phyloP scores from a whole-genome alignment of 2,113 vertebrate species.

The Elachura formosa region DNA sequence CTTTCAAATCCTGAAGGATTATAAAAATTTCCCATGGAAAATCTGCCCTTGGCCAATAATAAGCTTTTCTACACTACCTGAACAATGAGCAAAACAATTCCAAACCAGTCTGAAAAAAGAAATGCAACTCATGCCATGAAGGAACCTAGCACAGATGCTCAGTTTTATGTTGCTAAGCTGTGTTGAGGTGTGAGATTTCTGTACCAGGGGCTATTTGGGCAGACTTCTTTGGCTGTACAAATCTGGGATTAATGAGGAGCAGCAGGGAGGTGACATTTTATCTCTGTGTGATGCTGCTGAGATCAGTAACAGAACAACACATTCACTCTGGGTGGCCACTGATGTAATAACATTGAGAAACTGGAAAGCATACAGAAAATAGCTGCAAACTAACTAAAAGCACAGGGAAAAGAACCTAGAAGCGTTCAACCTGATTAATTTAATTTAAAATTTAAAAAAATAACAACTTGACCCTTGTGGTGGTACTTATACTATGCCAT shows the following conservation, averaged over 20 bases:
- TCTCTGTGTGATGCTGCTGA: conserved; percentile 1
- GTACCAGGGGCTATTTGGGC: neutral
- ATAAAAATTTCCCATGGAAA: neutral
- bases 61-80: neutral
- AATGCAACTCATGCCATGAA: neutral
- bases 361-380: neutral
- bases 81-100: neutral
- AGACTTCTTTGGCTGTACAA: neutral
- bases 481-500: neutral
- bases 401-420: fast-evolving
- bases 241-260: conserved; percentile 30
- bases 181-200: neutral
- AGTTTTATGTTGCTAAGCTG: neutral
- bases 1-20: neutral
- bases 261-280: conserved; percentile 49
- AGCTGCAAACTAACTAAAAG: neutral
- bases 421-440: neutral
- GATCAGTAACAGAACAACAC: conserved; percentile 12
- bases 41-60: neutral
- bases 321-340: neutral
- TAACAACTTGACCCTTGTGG: neutral
- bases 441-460: neutral
- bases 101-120: neutral
- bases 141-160: neutral
- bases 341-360: neutral